Evolutionary conservation across 1,140 invertebrate genomes (phyloP).

Genomic region (Zaprionus capensis): DNA sequence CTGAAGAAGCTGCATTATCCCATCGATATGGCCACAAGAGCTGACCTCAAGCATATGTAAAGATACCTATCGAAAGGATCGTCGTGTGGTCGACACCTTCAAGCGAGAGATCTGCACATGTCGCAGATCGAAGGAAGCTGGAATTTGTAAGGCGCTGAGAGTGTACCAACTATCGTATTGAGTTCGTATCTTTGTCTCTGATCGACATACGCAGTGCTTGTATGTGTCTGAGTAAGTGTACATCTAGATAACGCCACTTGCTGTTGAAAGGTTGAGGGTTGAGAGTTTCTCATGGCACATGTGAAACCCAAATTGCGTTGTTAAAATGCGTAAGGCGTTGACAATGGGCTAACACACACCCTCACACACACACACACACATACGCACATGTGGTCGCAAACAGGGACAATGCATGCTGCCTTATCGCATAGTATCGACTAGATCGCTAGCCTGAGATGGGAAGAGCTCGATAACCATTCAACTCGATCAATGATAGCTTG

Average conservation of each 20-base stretch:
- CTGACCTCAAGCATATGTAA: conserved; percentile 12
- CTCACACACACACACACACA: conserved; percentile 6
- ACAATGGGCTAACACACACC: conserved; percentile 56
- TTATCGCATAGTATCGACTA: conserved; percentile 56
- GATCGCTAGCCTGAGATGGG: conserved; percentile 39
- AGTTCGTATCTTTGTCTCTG: conserved; percentile 12
- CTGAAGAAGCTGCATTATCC: background rate
- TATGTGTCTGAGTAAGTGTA: conserved; percentile 36
- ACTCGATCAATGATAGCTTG: conserved; percentile 32
- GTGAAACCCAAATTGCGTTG: conserved; percentile 80
- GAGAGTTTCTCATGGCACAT: conserved; percentile 57
- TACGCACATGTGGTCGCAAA: conserved; percentile 11
- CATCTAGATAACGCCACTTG: conserved; percentile 63
- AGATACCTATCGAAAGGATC: conserved; percentile 63
- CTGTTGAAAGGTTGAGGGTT: conserved; percentile 1
- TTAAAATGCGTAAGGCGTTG: conserved; percentile 77
- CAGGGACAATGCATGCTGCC: conserved; percentile 55
- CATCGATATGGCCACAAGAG: background rate
- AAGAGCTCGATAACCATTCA: conserved; percentile 57
- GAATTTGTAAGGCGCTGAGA: conserved; percentile 28
- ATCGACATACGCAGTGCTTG: conserved; percentile 11
- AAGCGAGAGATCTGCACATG: conserved; percentile 70
- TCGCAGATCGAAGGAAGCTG: conserved; percentile 45
- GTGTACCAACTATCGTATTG: background rate
- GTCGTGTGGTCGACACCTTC: conserved; percentile 76